Base-by-base conservation (phyloP, 1,140 invertebrate species). In the Drosophila prosaltans region DNA sequence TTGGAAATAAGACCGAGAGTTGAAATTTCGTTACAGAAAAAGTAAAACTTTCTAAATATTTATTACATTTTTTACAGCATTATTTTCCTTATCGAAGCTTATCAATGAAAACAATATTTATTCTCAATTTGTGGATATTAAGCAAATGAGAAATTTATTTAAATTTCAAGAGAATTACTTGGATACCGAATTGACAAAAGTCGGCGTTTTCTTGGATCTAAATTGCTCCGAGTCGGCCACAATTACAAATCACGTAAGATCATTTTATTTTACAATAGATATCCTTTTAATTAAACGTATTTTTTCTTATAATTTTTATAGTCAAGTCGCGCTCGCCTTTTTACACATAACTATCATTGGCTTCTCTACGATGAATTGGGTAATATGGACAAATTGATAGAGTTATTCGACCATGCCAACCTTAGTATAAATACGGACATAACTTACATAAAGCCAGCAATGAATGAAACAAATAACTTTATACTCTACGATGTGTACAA, bases 401-500 rank as follows among this genome's bases (percentile, higher is more conserved):
- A 69, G 8, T 59, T 78, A 0, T 85, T 90, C 59, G 28, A 5
- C 1, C n/a, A 30, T 5, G 78, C 78, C 4, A 91, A 91, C 73
- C 72, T 91, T 0, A 89, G 86, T 6, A 40, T 91, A 9, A 76
- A 91, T 74, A 78, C 86, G 2, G 86, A 91, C 70, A 61, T 91
- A 0, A 90, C 72, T 5, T 85, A 72, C 51, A 58, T 70, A 0
- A 67, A 51, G 1, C 65, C 11, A 41, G 39, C 71, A 3, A 45
- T 8, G 1, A 4, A 48, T 0, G n/a, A 24, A 5, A 32, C 11
- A 4, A 68, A 57, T 2, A 2, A 61, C 2, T 90, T 76, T 30
- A 69, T 69, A 1, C 67, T 86, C 10, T 81, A 83, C 10, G 91
- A 92, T 86, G 81, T 91, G 7, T 92, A 92, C 59, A 92, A 90